These are phyloP conservation scores for Galerucella nymphaeae DNA, from an alignment of 2,888 invertebrate genomes.

Conservation along the genomic window DNA sequence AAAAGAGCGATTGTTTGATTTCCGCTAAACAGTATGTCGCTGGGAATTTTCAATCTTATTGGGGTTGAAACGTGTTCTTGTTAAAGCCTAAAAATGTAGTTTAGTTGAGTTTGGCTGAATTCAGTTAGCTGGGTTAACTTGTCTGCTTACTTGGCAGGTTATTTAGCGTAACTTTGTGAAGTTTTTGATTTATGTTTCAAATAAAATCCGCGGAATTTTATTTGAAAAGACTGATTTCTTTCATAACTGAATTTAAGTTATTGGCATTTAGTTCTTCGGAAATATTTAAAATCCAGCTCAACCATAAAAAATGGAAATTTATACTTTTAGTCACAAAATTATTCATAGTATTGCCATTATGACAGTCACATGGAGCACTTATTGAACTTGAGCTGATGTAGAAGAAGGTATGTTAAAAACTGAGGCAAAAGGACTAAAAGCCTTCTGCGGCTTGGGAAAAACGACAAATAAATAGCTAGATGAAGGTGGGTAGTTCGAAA, in stretches of 20 bases:
- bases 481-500: no score
- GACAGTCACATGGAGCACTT: no score
- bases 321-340: no score
- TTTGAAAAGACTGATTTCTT: background rate
- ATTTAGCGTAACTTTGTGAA: constrained; percentile 2
- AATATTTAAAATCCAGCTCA: background rate
- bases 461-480: no score
- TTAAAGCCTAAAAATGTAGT: background rate
- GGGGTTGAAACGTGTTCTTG: background rate
- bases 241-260: background rate
- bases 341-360: no score
- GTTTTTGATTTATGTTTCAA: constrained; percentile 4
- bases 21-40: background rate
- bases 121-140: background rate
- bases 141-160: background rate
- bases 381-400: no score
- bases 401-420: no score
- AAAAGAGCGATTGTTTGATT: background rate
- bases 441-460: no score
- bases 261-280: background rate
- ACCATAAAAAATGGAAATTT: background rate
- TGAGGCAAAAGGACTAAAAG: no score
- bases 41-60: background rate
- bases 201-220: background rate
- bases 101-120: background rate